A percentile compares a stretch with the other conserved stretches of the same genome.
These are phyloP conservation scores for Dendrocincla fuliginosa DNA, from an alignment of 2,797 vertebrate species.

Conservation along the genomic window DNA sequence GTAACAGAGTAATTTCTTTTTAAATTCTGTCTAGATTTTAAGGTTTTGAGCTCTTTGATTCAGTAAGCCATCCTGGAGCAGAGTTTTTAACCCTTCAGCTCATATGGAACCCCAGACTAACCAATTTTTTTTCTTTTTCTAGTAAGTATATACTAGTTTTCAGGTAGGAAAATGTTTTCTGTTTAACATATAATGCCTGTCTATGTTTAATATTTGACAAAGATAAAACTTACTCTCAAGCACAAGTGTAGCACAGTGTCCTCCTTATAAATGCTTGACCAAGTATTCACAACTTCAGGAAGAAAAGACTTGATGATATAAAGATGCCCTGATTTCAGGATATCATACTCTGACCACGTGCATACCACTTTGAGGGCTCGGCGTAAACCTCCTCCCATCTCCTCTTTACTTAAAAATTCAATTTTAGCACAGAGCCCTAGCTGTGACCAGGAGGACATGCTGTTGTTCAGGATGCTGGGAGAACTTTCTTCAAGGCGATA, in stretches of 20 bases:
- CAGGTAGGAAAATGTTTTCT: neutral
- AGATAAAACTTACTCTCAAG: conserved; percentile 87
- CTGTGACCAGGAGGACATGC: conserved; percentile 99
- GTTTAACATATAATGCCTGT: neutral
- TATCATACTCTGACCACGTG: conserved; percentile 96
- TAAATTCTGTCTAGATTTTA: neutral
- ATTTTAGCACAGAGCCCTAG: conserved; percentile 97
- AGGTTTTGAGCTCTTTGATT: neutral
- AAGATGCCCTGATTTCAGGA: conserved; percentile 94
- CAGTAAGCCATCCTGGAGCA: neutral
- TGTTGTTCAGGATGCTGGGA: conserved; percentile 96
- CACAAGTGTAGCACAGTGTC: conserved; percentile 98
- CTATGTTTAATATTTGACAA: neutral
- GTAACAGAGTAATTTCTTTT: neutral
- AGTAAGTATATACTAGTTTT: neutral
- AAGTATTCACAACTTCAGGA: conserved; percentile 94
- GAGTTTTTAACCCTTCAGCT: neutral
- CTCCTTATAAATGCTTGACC: conserved; percentile 96
- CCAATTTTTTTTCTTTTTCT: neutral
- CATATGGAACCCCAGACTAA: neutral
- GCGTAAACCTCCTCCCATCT: conserved; percentile 96
- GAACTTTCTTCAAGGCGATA: conserved; percentile 98
- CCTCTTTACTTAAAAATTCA: conserved; percentile 97
- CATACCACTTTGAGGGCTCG: conserved; percentile 96
- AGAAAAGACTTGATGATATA: conserved; percentile 99